A percentile compares a stretch with the other conserved stretches of the same genome.
Conservation (phyloP, 2,797 vertebrate species). For the Macropus fuliginosus region DNA sequence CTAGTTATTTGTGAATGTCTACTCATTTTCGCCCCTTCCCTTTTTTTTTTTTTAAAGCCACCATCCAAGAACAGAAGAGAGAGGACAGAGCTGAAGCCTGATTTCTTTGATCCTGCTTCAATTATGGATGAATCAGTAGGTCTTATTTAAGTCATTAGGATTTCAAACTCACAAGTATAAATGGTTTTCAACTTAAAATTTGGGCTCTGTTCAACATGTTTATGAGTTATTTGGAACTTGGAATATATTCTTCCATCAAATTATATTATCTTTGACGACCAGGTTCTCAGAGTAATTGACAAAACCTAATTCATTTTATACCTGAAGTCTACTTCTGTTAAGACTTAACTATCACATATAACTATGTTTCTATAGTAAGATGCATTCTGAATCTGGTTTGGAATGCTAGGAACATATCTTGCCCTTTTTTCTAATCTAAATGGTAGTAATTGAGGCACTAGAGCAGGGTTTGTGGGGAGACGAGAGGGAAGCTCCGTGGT, state of each 20-base stretch:
- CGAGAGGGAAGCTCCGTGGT: not conserved
- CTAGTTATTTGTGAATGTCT: constrained; percentile 44
- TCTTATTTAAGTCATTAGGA: constrained; percentile 75
- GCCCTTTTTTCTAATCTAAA: not conserved
- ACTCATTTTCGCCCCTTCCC: constrained; percentile 67
- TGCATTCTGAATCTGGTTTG: constrained; percentile 34
- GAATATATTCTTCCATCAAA: not conserved
- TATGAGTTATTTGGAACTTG: not conserved
- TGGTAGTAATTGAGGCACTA: constrained; percentile 24
- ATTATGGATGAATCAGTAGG: constrained; percentile 99
- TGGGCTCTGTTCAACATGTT: not conserved
- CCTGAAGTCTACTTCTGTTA: not conserved
- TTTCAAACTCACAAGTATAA: constrained; percentile 70
- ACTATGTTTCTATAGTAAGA: not conserved
- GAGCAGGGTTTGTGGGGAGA: not conserved
- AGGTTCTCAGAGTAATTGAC: not conserved
- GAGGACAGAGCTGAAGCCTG: constrained; percentile 98
- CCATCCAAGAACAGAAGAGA: constrained; percentile 99
- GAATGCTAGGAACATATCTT: constrained; percentile 39
- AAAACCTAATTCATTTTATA: not conserved
- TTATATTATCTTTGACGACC: not conserved
- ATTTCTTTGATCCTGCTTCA: constrained; percentile 99
- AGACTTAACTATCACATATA: not conserved
- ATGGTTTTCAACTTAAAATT: constrained; percentile 38
- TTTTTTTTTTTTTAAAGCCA: constrained; percentile 85